Base-by-base conservation (phyloP, 2,888 invertebrate genomes). In the Carpatolechia fugitivella region DNA sequence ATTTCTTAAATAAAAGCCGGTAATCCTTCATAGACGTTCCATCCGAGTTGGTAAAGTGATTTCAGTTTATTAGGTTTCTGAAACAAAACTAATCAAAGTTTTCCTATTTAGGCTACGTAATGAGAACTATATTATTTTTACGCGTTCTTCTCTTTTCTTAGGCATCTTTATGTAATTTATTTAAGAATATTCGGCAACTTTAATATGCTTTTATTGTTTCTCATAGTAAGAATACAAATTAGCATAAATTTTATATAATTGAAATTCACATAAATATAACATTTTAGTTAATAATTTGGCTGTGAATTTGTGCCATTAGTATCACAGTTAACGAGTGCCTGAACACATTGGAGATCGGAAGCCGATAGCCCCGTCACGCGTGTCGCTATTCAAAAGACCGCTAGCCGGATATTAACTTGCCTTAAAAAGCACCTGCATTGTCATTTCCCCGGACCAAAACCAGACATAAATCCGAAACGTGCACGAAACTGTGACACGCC, bases 341-440 rank as follows among this genome's bases (percentile, higher is more conserved):
- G 59, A 51, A 61, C 59, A 59, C 65, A 64, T 65, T 64, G 60
- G 63, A 68, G 82, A 85, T 85, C 84, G 85, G 84, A 84, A 82
- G 78, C 78, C 69, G 83, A 84, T 84, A 82, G 73, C 70, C 60
- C 68, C 70, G 80, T 78, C 79, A 82, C 76, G 80, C 76, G 72
- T 72, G 72, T 67, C 74, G 77, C 72, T 73, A 74, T 76, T 74
- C 75, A 72, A 68, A 66, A 68, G 62, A 69, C 82, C 84, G 85
- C 78, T 85, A 83, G 69, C 84, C 85, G 87, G 87, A 86, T 79
- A 82, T 80, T 74, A 76, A 74, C 65, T 56, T 71, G 74, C 74
- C 77, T 82, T 77, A 72, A 68, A 71, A 74, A 76, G 66, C 68
- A 73, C 69, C 68, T 72, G 66, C 65, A 68, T 76, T 69, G 70